Conservation (phyloP, 2,797 vertebrate genomes). For the Pseudocheirus occidentalis region DNA sequence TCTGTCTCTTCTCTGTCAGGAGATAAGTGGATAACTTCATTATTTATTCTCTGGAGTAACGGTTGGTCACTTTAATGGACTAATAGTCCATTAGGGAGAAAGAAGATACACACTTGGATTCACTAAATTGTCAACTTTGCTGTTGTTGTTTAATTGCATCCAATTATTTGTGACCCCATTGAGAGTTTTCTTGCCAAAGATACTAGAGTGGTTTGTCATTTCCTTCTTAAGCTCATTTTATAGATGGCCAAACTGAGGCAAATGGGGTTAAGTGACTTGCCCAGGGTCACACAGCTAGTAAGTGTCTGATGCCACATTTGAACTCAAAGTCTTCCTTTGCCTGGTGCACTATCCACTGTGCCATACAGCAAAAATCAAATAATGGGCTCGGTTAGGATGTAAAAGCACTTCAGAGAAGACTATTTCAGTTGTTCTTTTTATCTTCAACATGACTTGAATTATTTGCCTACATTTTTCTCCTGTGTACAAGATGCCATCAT, state of each 20-base stretch:
- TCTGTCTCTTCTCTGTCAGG: neutral
- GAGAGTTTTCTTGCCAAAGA: too few relatives aligned
- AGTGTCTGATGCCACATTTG: neutral
- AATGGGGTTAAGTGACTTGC: neutral
- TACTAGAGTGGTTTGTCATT: too few relatives aligned
- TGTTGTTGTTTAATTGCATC: neutral
- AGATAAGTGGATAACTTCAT: neutral
- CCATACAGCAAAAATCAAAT: neutral
- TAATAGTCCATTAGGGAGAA: conserved; percentile 44
- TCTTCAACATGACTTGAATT: neutral
- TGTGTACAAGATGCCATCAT: too few relatives aligned
- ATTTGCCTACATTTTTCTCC: neutral
- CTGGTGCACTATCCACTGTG: neutral
- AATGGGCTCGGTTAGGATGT: neutral
- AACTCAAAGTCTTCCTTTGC: neutral
- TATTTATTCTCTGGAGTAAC: neutral
- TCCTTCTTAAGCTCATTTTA: too few relatives aligned
- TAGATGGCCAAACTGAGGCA: neutral
- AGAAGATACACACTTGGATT: neutral
- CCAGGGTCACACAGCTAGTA: neutral
- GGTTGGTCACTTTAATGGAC: neutral
- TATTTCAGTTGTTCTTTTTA: neutral
- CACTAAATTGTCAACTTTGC: neutral
- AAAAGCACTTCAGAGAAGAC: neutral
- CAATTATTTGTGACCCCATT: neutral